Conservation (phyloP, 2,888 invertebrate species). For the Leptinotarsa haldemani region DNA sequence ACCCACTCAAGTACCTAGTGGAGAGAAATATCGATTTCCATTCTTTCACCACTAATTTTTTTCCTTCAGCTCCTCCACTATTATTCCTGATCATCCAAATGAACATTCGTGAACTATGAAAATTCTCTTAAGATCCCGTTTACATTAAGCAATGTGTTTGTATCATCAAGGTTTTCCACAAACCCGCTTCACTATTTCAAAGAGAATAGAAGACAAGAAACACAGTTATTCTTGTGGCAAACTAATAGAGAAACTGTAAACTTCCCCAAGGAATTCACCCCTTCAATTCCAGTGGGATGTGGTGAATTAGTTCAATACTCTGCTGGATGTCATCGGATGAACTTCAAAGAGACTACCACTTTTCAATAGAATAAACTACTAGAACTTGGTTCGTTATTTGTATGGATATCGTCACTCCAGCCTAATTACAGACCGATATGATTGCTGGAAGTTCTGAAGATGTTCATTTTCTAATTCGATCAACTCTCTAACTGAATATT, state of each 20-base stretch:
- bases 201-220: not conserved
- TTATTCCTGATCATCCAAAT: too few species aligned
- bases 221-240: not conserved
- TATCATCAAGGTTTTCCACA: not conserved
- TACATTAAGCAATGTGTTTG: too few species aligned
- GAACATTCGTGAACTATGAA: too few species aligned
- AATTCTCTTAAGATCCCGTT: too few species aligned
- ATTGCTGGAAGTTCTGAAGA: too few species aligned
- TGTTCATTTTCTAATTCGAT: too few species aligned
- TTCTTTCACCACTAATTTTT: too few species aligned
- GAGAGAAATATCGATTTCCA: too few species aligned
- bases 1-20: too few species aligned
- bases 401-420: not conserved
- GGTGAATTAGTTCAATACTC: slow-evolving; percentile 17
- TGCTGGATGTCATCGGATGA: not conserved
- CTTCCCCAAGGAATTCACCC: slow-evolving; percentile 7
- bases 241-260: slow-evolving; percentile 1
- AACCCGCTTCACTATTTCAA: not conserved
- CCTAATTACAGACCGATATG: not conserved
- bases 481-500: too few species aligned
- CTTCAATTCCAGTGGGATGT: not conserved
- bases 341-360: not conserved
- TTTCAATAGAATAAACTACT: not conserved
- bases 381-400: not conserved
- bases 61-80: too few species aligned